Evolutionary conservation across 1,140 invertebrate genomes (phyloP).

Genomic region (Campoletis sonorensis): DNA sequence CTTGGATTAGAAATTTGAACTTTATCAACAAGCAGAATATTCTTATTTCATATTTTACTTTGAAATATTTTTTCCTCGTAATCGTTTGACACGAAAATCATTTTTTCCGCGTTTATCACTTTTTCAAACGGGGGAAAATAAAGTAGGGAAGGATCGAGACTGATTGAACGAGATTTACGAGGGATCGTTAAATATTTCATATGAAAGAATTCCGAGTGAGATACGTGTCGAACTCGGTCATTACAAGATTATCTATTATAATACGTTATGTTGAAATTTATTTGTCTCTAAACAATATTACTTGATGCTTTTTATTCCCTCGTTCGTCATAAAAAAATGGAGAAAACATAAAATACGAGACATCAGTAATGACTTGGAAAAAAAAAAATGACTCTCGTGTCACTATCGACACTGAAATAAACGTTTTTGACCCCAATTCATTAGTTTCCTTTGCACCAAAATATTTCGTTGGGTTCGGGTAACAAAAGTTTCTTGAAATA

Average conservation of each 20-base stretch:
- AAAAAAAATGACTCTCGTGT: too few species aligned
- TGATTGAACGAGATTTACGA: constrained; percentile 48
- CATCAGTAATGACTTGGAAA: too few species aligned
- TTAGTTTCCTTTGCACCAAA: too few species aligned
- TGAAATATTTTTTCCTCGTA: too few species aligned
- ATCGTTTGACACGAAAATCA: neutral
- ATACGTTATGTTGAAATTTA: neutral
- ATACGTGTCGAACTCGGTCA: constrained; percentile 64
- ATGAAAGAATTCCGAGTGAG: constrained; percentile 54
- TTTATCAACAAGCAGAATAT: neutral
- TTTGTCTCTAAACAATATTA: neutral
- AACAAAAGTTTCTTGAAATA: too few species aligned
- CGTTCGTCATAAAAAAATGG: neutral
- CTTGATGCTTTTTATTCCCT: neutral
- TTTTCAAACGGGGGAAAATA: neutral
- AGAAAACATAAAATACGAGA: neutral
- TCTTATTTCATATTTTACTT: neutral
- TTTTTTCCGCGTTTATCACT: constrained; percentile 20
- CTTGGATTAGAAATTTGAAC: neutral
- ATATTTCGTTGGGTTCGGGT: too few species aligned
- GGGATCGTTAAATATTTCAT: constrained; percentile 37
- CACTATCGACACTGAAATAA: too few species aligned
- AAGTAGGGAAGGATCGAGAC: neutral
- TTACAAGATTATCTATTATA: constrained; percentile 67
- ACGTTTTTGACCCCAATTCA: too few species aligned